Conservation (phyloP, 2,113 vertebrate genomes). For the Nibea coibor region DNA sequence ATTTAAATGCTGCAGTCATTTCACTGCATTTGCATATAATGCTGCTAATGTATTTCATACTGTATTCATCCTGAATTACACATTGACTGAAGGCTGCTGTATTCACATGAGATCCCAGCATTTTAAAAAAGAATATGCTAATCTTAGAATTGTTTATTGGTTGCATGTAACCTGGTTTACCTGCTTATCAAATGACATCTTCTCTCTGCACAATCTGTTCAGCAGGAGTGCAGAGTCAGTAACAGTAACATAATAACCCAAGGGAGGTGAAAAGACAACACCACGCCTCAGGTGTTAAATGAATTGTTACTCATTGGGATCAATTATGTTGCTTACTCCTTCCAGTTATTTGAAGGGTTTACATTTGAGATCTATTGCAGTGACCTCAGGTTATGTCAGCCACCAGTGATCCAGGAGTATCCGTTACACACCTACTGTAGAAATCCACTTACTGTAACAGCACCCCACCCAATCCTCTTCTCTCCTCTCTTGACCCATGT, state of each 20-base stretch:
- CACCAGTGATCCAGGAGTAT: slow-evolving; percentile 16
- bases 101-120: not conserved
- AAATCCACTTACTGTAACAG: slow-evolving; percentile 45
- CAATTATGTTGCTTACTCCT: slow-evolving; percentile 55
- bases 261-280: slow-evolving; percentile 42
- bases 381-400: slow-evolving; percentile 22
- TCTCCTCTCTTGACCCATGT: slow-evolving; percentile 4
- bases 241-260: slow-evolving; percentile 49
- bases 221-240: slow-evolving; percentile 13
- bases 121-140: not conserved
- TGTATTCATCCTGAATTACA: not conserved
- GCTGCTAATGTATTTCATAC: not conserved
- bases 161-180: not conserved
- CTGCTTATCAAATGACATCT: not conserved
- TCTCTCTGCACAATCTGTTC: slow-evolving; percentile 16
- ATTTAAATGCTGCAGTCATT: slow-evolving; percentile 9
- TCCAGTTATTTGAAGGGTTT: slow-evolving; percentile 21
- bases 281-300: slow-evolving; percentile 53
- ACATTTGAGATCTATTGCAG: not conserved
- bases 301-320: slow-evolving; percentile 63
- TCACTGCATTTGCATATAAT: not conserved
- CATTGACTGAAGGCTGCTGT: not conserved
- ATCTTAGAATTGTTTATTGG: not conserved
- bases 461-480: not conserved
- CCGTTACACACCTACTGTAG: slow-evolving; percentile 46